Evolutionary conservation across 2,888 invertebrate species (phyloP), one percentile per base, ranked within the genome.

Genomic region (Andrena camellia): DNA sequence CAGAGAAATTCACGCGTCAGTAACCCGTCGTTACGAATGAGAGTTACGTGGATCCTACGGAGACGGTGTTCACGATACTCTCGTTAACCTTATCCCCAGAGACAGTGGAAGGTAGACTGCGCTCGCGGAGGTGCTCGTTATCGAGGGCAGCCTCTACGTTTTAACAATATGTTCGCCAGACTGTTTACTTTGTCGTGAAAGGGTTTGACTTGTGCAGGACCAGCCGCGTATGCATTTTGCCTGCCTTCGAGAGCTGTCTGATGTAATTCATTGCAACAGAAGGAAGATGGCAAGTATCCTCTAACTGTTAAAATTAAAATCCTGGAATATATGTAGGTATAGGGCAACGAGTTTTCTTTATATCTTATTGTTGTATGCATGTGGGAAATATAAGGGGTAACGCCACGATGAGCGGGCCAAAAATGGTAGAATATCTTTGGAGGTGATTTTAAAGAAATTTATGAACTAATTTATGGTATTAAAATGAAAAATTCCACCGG

Each of bases 1-100:
- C 52, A 54, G 73, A 48, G 74, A 78, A 74, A 68, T 78, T 78
- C 67, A 68, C 33, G 67, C 60, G 57, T 75, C 59, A 67, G 29
- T 62, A 42, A 73, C n/a, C 48, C 29, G 67, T 73, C 64, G 29
- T 57, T 48, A 23, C 50, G 70, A 42, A 31, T 23, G 23, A 66
- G 20, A 59, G 26, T 50, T 20, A 59, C 13, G 17, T 2, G 42
- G 3, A 10, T 17, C 17, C 26, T 48, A 48, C 10, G 26, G 23
- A 74, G 52, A 50, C 64, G 20, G 10, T 42, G 59, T 54, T 35
- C 63, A 29, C n/a, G 57, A 72, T 81, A 72, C 52, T 20, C 72
- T 77, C 64, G 68, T 72, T 64, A 78, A 76, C 48, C n/a, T 50
- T 68, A 71, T 69, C 77, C 67, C 77, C 5, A 7, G 67, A 77